phyloP scores from a whole-genome alignment of 2,888 invertebrate species.

The Pyrochroa serraticornis region DNA sequence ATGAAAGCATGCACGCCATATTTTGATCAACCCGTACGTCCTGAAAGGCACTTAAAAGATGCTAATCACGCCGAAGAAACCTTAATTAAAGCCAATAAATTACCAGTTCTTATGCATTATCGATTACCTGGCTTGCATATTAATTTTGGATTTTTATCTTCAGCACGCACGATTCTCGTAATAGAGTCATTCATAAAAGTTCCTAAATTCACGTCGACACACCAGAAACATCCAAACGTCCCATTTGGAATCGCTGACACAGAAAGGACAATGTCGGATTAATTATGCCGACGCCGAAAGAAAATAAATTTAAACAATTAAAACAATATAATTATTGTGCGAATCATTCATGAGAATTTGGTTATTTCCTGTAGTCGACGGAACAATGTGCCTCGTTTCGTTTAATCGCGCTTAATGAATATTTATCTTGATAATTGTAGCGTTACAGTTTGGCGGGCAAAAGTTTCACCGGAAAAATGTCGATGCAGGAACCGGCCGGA shows the following conservation, averaged over 20 bases:
- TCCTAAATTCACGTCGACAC: not conserved
- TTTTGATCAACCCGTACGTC: not conserved
- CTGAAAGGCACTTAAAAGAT: slow-evolving; percentile 11
- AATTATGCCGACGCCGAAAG: slow-evolving; percentile 13
- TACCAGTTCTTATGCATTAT: slow-evolving; percentile 4
- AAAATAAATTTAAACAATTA: slow-evolving; percentile 30
- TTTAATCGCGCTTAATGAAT: slow-evolving; percentile 39
- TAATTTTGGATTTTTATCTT: slow-evolving; percentile 16
- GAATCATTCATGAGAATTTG: slow-evolving; percentile 38
- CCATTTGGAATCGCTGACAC: slow-evolving; percentile 1
- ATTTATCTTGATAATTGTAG: slow-evolving; percentile 38
- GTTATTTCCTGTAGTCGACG: slow-evolving; percentile 31
- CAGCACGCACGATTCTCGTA: slow-evolving; percentile 1
- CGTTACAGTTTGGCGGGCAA: slow-evolving; percentile 36
- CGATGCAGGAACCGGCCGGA: not conserved
- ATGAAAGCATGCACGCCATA: too few species aligned
- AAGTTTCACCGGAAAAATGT: slow-evolving; percentile 34
- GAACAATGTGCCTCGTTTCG: slow-evolving; percentile 38
- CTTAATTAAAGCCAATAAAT: slow-evolving; percentile 28
- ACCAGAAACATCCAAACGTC: not conserved
- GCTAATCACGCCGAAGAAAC: slow-evolving; percentile 26
- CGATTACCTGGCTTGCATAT: not conserved
- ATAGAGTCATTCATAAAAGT: slow-evolving; percentile 7
- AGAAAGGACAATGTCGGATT: slow-evolving; percentile 17
- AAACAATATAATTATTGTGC: slow-evolving; percentile 31